phyloP scores from a whole-genome alignment of 53 echinoderm and acorn worm genomes.

The Paracentrotus lividus region DNA sequence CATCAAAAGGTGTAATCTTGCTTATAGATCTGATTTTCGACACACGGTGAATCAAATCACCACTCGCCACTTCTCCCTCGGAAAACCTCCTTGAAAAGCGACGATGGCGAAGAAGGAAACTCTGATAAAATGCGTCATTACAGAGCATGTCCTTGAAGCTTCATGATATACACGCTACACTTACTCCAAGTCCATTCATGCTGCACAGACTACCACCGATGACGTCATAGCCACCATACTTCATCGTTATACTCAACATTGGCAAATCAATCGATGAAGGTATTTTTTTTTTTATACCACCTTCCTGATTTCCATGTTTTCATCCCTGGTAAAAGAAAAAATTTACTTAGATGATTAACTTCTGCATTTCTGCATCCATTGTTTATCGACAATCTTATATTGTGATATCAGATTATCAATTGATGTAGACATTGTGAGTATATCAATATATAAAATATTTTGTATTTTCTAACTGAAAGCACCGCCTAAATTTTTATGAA shows the following conservation, averaged over 20 bases:
- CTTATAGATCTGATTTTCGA: not conserved
- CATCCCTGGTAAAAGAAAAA: not conserved
- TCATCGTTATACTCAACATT: not conserved
- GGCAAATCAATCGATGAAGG: conserved; percentile 9
- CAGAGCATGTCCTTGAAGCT: not conserved
- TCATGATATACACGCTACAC: not conserved
- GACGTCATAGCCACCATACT: not conserved
- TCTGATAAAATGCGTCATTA: not conserved
- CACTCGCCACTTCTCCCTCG: not conserved
- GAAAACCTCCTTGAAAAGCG: not conserved
- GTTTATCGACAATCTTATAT: not conserved
- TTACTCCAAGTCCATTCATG: not conserved
- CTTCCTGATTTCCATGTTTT: not conserved
- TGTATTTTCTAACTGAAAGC: too few relatives aligned
- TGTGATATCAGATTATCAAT: too few relatives aligned
- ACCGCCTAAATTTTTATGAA: too few relatives aligned
- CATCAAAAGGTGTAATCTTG: conserved; percentile 21
- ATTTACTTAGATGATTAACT: not conserved
- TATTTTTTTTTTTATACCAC: not conserved
- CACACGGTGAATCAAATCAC: not conserved
- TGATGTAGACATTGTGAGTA: too few relatives aligned
- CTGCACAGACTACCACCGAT: not conserved
- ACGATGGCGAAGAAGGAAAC: not conserved
- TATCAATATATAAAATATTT: too few relatives aligned
- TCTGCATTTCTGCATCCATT: not conserved